Conservation (phyloP, 2,888 invertebrate species). For the Mycalesis mineus region DNA sequence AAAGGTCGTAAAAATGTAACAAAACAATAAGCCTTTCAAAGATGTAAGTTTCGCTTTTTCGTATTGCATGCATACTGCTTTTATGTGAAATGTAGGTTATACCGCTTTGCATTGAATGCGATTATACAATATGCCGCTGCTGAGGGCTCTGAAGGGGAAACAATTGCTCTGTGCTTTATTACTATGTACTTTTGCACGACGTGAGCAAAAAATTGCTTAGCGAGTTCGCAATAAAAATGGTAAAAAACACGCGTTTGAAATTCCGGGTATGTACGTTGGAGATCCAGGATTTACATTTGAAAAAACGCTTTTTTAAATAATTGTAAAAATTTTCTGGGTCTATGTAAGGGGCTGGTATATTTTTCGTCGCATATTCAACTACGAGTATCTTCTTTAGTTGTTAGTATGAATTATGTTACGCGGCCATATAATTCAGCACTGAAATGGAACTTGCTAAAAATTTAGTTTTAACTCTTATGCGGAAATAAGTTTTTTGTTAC, state of each 20-base stretch:
- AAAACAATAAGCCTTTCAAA: conserved; percentile 20
- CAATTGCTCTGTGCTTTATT: conserved; percentile 27
- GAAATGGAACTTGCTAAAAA: too few species aligned
- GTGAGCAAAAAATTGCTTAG: conserved; percentile 13
- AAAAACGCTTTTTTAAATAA: background rate
- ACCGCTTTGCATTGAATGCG: conserved; percentile 27
- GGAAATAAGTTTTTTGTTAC: too few species aligned
- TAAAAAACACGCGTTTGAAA: conserved; percentile 5
- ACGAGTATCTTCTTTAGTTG: too few species aligned
- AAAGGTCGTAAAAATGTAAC: conserved; percentile 17
- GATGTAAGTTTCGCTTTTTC: conserved; percentile 22
- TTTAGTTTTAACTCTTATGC: background rate
- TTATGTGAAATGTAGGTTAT: conserved; percentile 32
- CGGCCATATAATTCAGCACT: too few species aligned
- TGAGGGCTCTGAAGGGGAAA: conserved; percentile 25
- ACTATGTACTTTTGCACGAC: conserved; percentile 17
- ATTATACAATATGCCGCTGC: conserved; percentile 28
- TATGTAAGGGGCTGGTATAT: too few species aligned
- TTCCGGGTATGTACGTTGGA: background rate
- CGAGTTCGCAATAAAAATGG: conserved; percentile 10
- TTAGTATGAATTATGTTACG: too few species aligned
- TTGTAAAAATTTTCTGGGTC: too few species aligned
- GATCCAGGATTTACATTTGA: conserved; percentile 8
- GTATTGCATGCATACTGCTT: conserved; percentile 24
- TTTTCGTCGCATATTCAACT: too few species aligned